Conservation (phyloP, 2,888 invertebrate genomes). For the Dioctria linearis region DNA sequence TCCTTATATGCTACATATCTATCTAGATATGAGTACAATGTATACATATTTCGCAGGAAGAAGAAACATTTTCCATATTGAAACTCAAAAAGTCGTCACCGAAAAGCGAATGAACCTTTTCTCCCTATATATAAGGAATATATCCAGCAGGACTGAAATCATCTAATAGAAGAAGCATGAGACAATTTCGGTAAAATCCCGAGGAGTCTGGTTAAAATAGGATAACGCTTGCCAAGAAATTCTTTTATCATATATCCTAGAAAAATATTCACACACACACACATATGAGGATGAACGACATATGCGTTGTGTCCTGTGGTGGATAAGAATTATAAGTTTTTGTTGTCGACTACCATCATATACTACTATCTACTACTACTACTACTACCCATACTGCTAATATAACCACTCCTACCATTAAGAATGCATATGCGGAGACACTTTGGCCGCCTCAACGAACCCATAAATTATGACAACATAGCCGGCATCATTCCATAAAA, state of each 20-base stretch:
- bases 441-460: slow-evolving; percentile 33
- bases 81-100: slow-evolving; percentile 16
- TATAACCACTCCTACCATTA: not conserved
- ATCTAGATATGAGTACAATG: too few relatives aligned
- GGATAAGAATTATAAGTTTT: too few relatives aligned
- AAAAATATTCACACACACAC: not conserved
- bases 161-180: slow-evolving; percentile 1
- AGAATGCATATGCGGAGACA: slow-evolving; percentile 16
- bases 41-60: not conserved
- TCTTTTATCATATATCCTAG: slow-evolving; percentile 32
- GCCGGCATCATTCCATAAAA: slow-evolving; percentile 31
- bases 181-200: slow-evolving; percentile 43
- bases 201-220: slow-evolving; percentile 38
- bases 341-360: not conserved
- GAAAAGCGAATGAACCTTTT: slow-evolving; percentile 10
- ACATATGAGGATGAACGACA: not conserved
- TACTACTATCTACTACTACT: too few relatives aligned
- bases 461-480: slow-evolving; percentile 56
- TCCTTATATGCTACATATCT: not conserved
- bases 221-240: slow-evolving; percentile 46
- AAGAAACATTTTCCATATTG: slow-evolving; percentile 2
- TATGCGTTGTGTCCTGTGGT: not conserved
- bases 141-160: slow-evolving; percentile 16
- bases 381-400: too few relatives aligned
- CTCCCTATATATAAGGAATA: not conserved